These are phyloP conservation scores for Corbicula japonica DNA, from an alignment of 2,888 invertebrate genomes.

Conservation along the genomic window DNA sequence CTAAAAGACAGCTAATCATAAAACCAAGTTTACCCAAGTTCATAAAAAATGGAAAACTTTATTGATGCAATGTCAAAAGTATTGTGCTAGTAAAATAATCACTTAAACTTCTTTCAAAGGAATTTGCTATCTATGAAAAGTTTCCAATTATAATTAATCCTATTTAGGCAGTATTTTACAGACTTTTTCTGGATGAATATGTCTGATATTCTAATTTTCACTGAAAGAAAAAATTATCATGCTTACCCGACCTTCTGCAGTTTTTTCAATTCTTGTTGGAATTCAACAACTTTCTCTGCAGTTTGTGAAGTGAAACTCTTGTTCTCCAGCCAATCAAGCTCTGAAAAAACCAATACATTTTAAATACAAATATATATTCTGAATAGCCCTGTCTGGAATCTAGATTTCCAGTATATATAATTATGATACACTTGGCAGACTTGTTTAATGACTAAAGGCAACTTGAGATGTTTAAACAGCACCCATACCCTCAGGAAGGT, in stretches of 20 bases:
- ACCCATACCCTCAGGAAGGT: too few relatives aligned
- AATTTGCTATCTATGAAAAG: not conserved
- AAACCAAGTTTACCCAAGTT: too few relatives aligned
- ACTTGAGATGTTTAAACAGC: too few relatives aligned
- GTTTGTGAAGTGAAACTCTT: conserved; percentile 67
- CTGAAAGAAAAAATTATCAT: not conserved
- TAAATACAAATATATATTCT: not conserved
- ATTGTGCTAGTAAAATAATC: not conserved
- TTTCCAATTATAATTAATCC: not conserved
- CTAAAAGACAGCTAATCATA: too few relatives aligned
- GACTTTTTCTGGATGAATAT: not conserved
- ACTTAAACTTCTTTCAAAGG: not conserved
- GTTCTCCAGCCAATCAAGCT: conserved; percentile 69
- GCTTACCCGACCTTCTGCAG: not conserved
- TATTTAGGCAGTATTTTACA: not conserved
- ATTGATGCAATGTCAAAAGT: too few relatives aligned
- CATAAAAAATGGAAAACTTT: too few relatives aligned
- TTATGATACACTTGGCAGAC: too few relatives aligned
- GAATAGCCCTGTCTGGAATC: too few relatives aligned
- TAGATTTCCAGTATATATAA: too few relatives aligned
- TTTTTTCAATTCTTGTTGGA: conserved; percentile 56
- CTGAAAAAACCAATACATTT: conserved; percentile 25
- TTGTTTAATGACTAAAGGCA: too few relatives aligned
- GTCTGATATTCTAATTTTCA: not conserved
- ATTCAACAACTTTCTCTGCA: conserved; percentile 51